Evolutionary conservation across 2,797 vertebrate genomes (phyloP).

Genomic region (Cossypha dichroa): DNA sequence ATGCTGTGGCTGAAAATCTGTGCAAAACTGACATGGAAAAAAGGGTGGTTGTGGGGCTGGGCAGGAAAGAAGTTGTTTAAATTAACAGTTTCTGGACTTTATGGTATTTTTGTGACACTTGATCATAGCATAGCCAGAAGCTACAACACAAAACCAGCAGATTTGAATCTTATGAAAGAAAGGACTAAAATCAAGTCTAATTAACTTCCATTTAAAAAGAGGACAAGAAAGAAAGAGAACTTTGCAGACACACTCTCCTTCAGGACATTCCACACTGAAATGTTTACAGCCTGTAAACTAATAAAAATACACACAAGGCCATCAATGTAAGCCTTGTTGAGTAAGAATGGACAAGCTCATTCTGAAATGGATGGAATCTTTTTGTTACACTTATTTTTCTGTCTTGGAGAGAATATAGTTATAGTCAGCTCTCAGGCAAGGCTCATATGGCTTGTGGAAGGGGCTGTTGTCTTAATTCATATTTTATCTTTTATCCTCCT

Average conservation of each 20-base stretch:
- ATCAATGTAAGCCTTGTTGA: neutral
- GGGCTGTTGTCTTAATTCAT: neutral
- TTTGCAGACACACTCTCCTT: neutral
- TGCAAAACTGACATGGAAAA: neutral
- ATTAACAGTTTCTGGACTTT: neutral
- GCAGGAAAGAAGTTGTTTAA: constrained; percentile 1
- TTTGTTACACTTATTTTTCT: neutral
- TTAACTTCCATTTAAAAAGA: neutral
- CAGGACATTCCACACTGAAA: neutral
- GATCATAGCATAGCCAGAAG: constrained; percentile 8
- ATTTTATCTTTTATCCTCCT: neutral
- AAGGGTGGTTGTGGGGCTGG: neutral
- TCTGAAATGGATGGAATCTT: neutral
- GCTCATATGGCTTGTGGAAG: neutral
- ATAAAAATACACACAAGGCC: neutral
- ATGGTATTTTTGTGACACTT: neutral
- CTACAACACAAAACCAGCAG: neutral
- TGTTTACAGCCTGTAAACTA: neutral
- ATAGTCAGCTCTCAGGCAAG: neutral
- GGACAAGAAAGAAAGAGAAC: neutral
- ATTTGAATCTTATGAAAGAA: neutral
- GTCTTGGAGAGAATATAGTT: neutral
- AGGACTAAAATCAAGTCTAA: neutral
- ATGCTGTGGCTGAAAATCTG: neutral
- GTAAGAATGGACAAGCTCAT: neutral